Percentiles rank a stretch among this genome's conserved stretches.
These are phyloP conservation scores for Epinotia ramella DNA, from an alignment of 2,888 invertebrate genomes.

Conservation along the genomic window DNA sequence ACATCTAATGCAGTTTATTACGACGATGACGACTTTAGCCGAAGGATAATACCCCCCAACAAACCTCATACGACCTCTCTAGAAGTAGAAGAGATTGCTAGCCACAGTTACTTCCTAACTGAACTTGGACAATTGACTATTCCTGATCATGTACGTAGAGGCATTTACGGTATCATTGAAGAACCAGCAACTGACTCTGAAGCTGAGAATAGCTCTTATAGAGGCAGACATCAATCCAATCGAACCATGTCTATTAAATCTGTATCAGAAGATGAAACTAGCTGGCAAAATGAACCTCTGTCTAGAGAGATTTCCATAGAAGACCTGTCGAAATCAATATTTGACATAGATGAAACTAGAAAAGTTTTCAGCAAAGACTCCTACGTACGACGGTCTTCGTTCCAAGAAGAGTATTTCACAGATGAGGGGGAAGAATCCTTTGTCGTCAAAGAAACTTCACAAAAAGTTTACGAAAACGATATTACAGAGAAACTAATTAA, in stretches of 20 bases:
- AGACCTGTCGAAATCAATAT: slow-evolving; percentile 83
- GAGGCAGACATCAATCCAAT: slow-evolving; percentile 66
- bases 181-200: slow-evolving; percentile 83
- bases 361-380: slow-evolving; percentile 83
- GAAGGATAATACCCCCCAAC: slow-evolving; percentile 76
- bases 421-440: slow-evolving; percentile 75
- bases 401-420: slow-evolving; percentile 78
- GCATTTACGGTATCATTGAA: slow-evolving; percentile 80
- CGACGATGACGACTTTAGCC: slow-evolving; percentile 78
- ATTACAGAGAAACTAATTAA: slow-evolving; percentile 79
- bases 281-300: slow-evolving; percentile 81
- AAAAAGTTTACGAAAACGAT: slow-evolving; percentile 79
- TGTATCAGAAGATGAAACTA: slow-evolving; percentile 87
- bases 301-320: slow-evolving; percentile 86
- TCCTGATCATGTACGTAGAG: slow-evolving; percentile 76
- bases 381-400: slow-evolving; percentile 75
- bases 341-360: slow-evolving; percentile 80
- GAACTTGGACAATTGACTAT: slow-evolving; percentile 80
- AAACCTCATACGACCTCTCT: slow-evolving; percentile 83
- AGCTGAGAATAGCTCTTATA: slow-evolving; percentile 75
- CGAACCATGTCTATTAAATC: slow-evolving; percentile 88
- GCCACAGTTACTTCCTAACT: slow-evolving; percentile 85
- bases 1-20: slow-evolving; percentile 86
- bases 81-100: slow-evolving; percentile 86
- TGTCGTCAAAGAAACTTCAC: slow-evolving; percentile 73